Conservation (phyloP, 1,140 invertebrate species). For the Ostrea denselamellosa region DNA sequence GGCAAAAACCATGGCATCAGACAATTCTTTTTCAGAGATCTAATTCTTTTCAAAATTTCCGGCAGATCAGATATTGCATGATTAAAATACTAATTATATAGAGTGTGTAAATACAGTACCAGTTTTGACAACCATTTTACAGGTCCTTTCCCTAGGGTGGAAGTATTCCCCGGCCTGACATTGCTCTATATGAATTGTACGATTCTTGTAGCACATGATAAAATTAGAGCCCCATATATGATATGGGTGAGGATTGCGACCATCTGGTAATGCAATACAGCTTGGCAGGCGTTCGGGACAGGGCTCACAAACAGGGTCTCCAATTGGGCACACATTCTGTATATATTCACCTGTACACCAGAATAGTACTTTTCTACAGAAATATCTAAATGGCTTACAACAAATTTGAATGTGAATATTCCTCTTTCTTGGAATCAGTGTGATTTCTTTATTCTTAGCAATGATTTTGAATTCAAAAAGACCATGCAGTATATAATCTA, state of each 20-base stretch:
- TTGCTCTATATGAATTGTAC: slow-evolving; percentile 56
- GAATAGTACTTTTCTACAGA: no score
- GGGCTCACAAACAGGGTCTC: slow-evolving; percentile 53
- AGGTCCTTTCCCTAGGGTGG: slow-evolving; percentile 46
- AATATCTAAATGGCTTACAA: no score
- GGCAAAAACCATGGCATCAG: slow-evolving; percentile 12
- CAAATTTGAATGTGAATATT: no score
- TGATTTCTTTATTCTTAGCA: no score
- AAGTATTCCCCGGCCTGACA: slow-evolving; percentile 54
- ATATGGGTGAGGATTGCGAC: slow-evolving; percentile 61
- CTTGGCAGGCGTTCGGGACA: slow-evolving; percentile 65
- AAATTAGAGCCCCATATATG: slow-evolving; percentile 61
- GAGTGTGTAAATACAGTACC: slow-evolving; percentile 39
- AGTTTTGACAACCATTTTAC: slow-evolving; percentile 44
- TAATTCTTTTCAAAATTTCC: neutral
- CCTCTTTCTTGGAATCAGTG: no score
- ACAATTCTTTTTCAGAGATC: neutral
- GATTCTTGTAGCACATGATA: slow-evolving; percentile 60
- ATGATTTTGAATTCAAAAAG: no score
- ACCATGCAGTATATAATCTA: no score
- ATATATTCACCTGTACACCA: slow-evolving; percentile 65
- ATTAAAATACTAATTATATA: neutral
- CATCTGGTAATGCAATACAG: slow-evolving; percentile 63
- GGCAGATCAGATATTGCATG: neutral
- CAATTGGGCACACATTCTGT: slow-evolving; percentile 48